Percentiles rank a stretch among this genome's conserved stretches.
phyloP scores from a whole-genome alignment of 2,113 vertebrate species.

The Ondatra zibethicus region DNA sequence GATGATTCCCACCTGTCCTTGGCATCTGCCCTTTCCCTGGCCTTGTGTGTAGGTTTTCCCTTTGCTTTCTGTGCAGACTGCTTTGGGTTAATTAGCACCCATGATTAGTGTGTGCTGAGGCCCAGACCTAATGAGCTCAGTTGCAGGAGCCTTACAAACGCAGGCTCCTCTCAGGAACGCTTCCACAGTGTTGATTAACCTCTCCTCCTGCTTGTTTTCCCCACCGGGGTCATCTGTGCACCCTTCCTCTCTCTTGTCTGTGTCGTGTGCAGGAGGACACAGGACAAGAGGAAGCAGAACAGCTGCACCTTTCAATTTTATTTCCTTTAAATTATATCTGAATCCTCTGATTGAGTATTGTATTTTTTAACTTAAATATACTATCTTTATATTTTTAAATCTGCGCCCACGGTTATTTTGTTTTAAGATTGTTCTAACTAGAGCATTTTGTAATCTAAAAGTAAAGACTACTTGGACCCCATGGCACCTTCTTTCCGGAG shows the following conservation, averaged over 20 bases:
- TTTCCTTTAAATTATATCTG: constrained; percentile 42
- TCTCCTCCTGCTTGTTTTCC: background rate
- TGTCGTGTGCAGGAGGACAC: background rate
- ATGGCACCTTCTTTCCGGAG: background rate
- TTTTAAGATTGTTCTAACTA: background rate
- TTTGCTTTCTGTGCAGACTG: background rate
- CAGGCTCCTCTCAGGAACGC: background rate
- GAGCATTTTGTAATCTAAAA: constrained; percentile 39
- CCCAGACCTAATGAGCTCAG: background rate
- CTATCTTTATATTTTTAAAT: background rate
- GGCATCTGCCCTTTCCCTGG: background rate
- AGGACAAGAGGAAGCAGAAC: background rate
- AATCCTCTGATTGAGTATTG: background rate
- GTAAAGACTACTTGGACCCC: background rate
- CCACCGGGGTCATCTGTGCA: background rate
- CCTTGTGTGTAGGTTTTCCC: background rate
- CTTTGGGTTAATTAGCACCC: background rate
- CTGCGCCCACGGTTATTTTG: background rate
- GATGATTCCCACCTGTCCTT: background rate
- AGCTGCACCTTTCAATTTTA: background rate
- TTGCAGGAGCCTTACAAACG: background rate
- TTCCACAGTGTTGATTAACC: background rate
- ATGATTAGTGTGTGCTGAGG: background rate
- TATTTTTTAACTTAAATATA: background rate
- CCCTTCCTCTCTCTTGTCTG: background rate